phyloP scores from a whole-genome alignment of 2,797 vertebrate species.

The Enteromius fasciolatus region DNA sequence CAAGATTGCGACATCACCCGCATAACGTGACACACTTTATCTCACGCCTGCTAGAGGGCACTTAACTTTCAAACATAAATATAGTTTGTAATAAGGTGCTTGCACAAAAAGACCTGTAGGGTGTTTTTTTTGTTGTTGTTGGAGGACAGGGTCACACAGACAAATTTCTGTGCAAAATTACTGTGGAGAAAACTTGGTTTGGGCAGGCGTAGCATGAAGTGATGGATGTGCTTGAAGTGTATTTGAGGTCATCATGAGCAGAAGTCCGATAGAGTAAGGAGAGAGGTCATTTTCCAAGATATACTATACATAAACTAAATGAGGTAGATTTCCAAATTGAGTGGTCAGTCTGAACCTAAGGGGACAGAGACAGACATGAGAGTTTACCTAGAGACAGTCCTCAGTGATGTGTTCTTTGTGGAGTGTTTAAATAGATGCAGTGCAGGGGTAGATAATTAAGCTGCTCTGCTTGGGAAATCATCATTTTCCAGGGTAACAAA shows the following conservation, averaged over 20 bases:
- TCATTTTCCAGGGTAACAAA: background rate
- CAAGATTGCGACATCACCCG: too few species aligned
- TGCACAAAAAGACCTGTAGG: too few species aligned
- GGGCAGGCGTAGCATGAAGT: background rate
- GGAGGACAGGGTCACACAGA: too few species aligned
- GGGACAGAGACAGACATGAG: background rate
- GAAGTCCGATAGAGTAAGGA: background rate
- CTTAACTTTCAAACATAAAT: too few species aligned
- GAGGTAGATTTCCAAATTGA: background rate
- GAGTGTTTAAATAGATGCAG: background rate
- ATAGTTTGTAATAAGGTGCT: too few species aligned
- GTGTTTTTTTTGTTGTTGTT: too few species aligned
- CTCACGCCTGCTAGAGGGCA: too few species aligned
- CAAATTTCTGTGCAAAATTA: too few species aligned
- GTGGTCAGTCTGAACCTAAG: background rate
- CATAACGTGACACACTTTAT: too few species aligned
- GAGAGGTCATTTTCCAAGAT: background rate
- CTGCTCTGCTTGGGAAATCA: conserved; percentile 3
- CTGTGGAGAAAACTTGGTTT: background rate
- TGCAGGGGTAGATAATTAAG: background rate
- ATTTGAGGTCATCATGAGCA: too few species aligned
- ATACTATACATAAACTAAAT: background rate
- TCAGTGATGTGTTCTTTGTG: background rate
- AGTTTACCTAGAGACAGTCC: background rate
- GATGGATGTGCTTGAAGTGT: too few species aligned